Percentiles rank a stretch among this genome's conserved stretches.
Evolutionary conservation across 2,113 vertebrate species (phyloP).

Genomic region (Cavia porcellus): DNA sequence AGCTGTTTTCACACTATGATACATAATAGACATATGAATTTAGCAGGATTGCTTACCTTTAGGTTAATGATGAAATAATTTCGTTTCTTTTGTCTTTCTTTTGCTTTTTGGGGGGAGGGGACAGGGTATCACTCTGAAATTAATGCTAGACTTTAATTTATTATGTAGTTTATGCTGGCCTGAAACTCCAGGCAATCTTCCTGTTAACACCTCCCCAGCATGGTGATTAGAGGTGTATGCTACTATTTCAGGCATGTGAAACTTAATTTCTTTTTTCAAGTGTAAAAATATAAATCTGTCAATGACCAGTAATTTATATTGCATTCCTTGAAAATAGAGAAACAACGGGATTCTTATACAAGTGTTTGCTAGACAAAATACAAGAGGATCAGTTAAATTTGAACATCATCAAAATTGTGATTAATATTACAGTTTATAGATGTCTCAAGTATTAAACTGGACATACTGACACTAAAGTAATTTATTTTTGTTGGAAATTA

Average conservation of each 20-base stretch:
- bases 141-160: neutral
- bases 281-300: neutral
- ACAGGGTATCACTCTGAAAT: neutral
- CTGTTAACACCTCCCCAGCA: neutral
- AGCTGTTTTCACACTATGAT: neutral
- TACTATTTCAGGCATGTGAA: neutral
- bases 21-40: neutral
- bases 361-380: neutral
- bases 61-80: neutral
- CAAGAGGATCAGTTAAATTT: neutral
- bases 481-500: neutral
- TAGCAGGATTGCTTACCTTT: neutral
- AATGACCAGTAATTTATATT: neutral
- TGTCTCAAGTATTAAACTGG: neutral
- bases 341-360: neutral
- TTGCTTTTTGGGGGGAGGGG: neutral
- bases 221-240: neutral
- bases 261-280: neutral
- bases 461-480: neutral
- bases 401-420: neutral
- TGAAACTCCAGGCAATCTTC: neutral
- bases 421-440: neutral
- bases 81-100: neutral
- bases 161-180: neutral
- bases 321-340: neutral